A percentile compares a stretch with the other conserved stretches of the same genome.
Evolutionary conservation across 2,888 invertebrate species (phyloP).

Genomic region (Tanypteryx hageni): DNA sequence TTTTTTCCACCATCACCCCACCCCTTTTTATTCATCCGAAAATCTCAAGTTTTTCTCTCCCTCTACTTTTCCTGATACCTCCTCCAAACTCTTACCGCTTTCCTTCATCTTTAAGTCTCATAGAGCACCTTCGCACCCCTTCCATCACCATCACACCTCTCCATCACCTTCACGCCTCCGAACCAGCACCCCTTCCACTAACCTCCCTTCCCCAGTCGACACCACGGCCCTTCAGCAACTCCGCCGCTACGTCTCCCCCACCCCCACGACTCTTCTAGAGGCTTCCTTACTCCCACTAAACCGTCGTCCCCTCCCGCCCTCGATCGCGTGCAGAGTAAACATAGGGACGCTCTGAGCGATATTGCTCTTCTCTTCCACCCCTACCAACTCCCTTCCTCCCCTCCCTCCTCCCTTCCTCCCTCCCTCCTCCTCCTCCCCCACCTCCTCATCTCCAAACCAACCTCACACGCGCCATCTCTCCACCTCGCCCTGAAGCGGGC

Average conservation of each 20-base stretch:
- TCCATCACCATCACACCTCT: slow-evolving; percentile 45
- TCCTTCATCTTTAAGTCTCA: slow-evolving; percentile 48
- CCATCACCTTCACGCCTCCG: slow-evolving; percentile 44
- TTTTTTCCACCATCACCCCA: background rate
- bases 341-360: slow-evolving; percentile 63
- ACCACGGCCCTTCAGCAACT: background rate
- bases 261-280: background rate
- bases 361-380: slow-evolving; percentile 53
- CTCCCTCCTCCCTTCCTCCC: slow-evolving; percentile 12
- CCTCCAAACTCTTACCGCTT: background rate
- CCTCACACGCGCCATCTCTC: slow-evolving; percentile 39
- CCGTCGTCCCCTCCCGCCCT: background rate
- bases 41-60: background rate
- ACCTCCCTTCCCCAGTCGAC: background rate
- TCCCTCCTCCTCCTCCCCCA: background rate
- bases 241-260: background rate
- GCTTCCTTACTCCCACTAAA: background rate
- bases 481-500: background rate
- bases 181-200: slow-evolving; percentile 20
- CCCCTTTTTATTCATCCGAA: slow-evolving; percentile 14
- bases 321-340: slow-evolving; percentile 63
- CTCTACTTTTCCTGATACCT: background rate
- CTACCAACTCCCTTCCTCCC: slow-evolving; percentile 8
- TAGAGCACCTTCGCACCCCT: slow-evolving; percentile 47
- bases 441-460: background rate